Conservation (phyloP, 2,797 vertebrate genomes). For the Microctenopoma stevenorrisi region DNA sequence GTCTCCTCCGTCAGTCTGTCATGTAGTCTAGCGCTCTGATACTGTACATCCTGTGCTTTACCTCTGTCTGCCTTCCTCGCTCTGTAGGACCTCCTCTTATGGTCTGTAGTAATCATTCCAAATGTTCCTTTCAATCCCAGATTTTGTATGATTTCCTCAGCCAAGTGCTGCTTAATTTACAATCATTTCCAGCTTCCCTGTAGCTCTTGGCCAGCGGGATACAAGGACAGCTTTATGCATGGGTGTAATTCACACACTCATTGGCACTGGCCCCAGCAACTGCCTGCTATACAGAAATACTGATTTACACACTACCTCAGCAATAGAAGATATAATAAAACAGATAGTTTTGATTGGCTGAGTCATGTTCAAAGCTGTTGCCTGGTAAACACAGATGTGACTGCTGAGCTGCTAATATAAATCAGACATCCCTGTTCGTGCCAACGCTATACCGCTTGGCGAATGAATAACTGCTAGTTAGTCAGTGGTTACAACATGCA, state of each 20-base stretch:
- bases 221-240: conserved; percentile 80
- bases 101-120: conserved; percentile 71
- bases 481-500: conserved; percentile 54
- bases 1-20: conserved; percentile 36
- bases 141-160: conserved; percentile 75
- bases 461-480: conserved; percentile 70
- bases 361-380: conserved; percentile 66
- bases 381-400: conserved; percentile 74
- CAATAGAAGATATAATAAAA: conserved; percentile 70
- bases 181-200: conserved; percentile 78
- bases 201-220: conserved; percentile 76
- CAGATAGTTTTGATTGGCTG: conserved; percentile 73
- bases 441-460: conserved; percentile 36
- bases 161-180: conserved; percentile 79
- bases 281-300: conserved; percentile 71
- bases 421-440: conserved; percentile 54
- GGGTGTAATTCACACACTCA: conserved; percentile 81
- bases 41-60: conserved; percentile 24
- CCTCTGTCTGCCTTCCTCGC: conserved; percentile 45
- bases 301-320: conserved; percentile 70
- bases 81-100: conserved; percentile 67
- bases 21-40: conserved; percentile 39
- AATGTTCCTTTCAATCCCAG: conserved; percentile 77
- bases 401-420: conserved; percentile 67
- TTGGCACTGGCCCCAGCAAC: conserved; percentile 75